Conservation (phyloP, 2,888 invertebrate species). For the Tethea ocularis region DNA sequence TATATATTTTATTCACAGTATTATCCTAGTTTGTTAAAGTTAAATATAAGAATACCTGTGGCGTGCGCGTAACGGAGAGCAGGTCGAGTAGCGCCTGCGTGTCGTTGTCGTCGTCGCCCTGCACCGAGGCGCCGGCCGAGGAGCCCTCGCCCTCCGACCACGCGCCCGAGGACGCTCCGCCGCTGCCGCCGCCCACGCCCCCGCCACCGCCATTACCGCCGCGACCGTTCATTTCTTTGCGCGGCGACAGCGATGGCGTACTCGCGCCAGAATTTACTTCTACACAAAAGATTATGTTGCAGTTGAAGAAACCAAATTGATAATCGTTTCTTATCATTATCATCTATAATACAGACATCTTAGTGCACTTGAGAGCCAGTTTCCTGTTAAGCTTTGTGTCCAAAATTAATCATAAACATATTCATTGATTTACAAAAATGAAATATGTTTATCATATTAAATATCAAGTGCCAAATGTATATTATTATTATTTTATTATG, state of each 20-base stretch:
- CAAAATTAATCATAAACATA: too few relatives aligned
- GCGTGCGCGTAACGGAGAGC: conserved; percentile 89
- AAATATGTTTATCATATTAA: too few relatives aligned
- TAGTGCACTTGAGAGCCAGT: too few relatives aligned
- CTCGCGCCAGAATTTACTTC: conserved; percentile 77
- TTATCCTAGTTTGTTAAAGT: background rate
- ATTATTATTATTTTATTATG: too few relatives aligned
- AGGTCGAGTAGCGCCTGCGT: conserved; percentile 87
- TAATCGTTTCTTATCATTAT: too few relatives aligned
- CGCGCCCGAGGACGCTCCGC: conserved; percentile 86
- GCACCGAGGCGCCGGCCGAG: conserved; percentile 88
- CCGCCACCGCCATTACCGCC: conserved; percentile 60
- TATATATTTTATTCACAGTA: too few relatives aligned
- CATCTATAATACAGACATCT: too few relatives aligned
- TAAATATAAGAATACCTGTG: conserved; percentile 79
- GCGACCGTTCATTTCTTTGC: conserved; percentile 86
- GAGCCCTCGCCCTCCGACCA: conserved; percentile 91
- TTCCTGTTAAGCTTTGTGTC: too few relatives aligned
- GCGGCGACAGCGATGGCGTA: conserved; percentile 87
- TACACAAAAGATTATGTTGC: conserved; percentile 29
- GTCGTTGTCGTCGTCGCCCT: conserved; percentile 89
- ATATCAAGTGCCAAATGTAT: too few relatives aligned
- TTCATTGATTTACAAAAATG: too few relatives aligned
- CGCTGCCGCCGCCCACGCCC: conserved; percentile 76
- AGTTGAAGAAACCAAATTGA: background rate